phyloP scores from a whole-genome alignment of 2,113 vertebrate genomes.

The Struthio camelus region DNA sequence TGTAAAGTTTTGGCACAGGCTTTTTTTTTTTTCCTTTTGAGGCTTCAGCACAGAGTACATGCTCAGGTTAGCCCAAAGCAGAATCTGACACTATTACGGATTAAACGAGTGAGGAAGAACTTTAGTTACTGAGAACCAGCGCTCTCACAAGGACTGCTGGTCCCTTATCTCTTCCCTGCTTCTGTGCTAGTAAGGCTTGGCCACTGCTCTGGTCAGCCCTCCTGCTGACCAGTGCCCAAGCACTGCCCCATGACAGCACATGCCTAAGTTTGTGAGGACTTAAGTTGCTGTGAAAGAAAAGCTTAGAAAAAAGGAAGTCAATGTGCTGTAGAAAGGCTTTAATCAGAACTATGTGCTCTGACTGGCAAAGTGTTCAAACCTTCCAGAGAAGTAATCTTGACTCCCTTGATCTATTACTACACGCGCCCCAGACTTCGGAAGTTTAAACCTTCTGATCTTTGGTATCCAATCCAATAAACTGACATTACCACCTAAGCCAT shows the following conservation, averaged over 20 bases:
- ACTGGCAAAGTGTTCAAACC: accelerated
- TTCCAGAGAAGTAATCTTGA: background rate
- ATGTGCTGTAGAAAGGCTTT: background rate
- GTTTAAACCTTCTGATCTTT: background rate
- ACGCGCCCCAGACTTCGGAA: background rate
- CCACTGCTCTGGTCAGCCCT: accelerated
- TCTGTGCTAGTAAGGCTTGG: accelerated
- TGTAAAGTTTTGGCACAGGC: background rate
- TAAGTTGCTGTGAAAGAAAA: background rate
- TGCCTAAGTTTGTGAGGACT: background rate
- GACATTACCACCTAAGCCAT: background rate
- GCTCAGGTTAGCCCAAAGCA: background rate
- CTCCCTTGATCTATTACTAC: too few relatives aligned
- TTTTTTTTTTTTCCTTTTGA: background rate
- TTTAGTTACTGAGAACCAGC: accelerated
- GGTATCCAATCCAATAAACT: background rate
- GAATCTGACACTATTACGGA: background rate
- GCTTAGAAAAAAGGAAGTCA: background rate
- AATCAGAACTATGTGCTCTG: accelerated
- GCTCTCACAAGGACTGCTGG: background rate
- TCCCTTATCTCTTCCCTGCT: background rate
- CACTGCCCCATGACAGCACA: background rate
- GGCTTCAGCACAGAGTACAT: background rate
- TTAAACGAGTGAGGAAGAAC: accelerated
- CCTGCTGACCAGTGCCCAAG: background rate